Evolutionary conservation across 2,888 invertebrate species (phyloP).

Genomic region (Chydorus sphaericus): DNA sequence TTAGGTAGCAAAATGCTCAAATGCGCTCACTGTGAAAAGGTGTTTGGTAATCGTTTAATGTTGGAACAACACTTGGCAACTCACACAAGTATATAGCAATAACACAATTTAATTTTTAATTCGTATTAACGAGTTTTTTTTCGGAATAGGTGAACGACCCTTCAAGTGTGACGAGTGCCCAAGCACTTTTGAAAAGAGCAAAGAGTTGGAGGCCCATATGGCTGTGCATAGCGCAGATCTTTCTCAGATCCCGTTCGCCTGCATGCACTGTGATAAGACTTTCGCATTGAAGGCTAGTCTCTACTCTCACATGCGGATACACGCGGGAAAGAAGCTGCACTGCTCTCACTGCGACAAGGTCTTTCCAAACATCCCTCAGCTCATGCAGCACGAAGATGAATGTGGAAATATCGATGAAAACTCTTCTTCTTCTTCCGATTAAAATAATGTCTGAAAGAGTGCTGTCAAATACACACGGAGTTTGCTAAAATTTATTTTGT

Average conservation of each 20-base stretch:
- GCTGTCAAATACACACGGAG: neutral
- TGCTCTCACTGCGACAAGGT: slow-evolving; percentile 1
- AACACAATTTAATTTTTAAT: too few species aligned
- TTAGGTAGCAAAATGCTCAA: neutral
- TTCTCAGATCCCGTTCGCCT: slow-evolving; percentile 24
- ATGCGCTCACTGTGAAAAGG: slow-evolving; percentile 10
- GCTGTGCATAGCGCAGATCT: neutral
- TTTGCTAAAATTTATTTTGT: neutral
- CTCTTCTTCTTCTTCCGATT: neutral
- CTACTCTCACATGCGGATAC: slow-evolving; percentile 26
- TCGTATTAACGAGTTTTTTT: too few species aligned
- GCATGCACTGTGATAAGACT: slow-evolving; percentile 25
- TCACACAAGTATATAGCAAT: too few species aligned
- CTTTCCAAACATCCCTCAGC: neutral
- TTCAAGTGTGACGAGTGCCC: slow-evolving; percentile 12
- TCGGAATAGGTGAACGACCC: slow-evolving; percentile 16
- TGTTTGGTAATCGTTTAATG: slow-evolving; percentile 10
- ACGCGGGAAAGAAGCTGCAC: slow-evolving; percentile 21
- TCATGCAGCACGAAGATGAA: slow-evolving; percentile 1
- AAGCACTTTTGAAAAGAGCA: neutral
- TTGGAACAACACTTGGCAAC: slow-evolving; percentile 17
- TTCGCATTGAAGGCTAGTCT: slow-evolving; percentile 28
- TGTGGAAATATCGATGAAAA: neutral
- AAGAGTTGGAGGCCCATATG: neutral
- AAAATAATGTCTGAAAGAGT: neutral